Percentiles rank a stretch among this genome's conserved stretches.
These are phyloP conservation scores for Chauna torquata DNA, from an alignment of 2,113 vertebrate genomes.

Conservation along the genomic window DNA sequence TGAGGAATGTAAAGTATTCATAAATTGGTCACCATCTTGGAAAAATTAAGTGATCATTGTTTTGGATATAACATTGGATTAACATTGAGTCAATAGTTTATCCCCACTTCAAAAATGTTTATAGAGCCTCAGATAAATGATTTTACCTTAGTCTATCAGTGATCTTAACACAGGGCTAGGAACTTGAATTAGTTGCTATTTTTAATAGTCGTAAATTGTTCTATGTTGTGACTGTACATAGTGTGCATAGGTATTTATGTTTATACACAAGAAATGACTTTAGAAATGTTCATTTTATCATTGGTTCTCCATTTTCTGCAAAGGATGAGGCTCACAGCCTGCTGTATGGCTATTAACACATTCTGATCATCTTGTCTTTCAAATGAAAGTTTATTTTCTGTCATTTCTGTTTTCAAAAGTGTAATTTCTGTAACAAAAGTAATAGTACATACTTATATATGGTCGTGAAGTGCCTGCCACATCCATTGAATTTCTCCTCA, in stretches of 20 bases:
- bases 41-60: not conserved
- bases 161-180: not conserved
- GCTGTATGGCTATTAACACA: not conserved
- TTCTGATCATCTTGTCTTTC: not conserved
- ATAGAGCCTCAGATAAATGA: not conserved
- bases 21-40: not conserved
- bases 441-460: fast-evolving
- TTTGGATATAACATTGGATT: not conserved
- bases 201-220: not conserved
- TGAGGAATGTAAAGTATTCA: not conserved
- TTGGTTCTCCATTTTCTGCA: not conserved
- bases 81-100: not conserved
- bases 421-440: not conserved
- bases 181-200: not conserved
- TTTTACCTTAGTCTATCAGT: not conserved
- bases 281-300: not conserved
- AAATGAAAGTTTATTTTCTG: not conserved
- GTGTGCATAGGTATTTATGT: not conserved
- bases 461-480: not conserved
- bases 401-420: not conserved
- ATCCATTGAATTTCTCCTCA: not conserved
- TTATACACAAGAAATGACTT: not conserved
- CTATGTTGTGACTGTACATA: not conserved
- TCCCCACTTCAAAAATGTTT: not conserved
- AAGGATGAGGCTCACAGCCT: not conserved